phyloP scores from a whole-genome alignment of 1,140 invertebrate species.

The Lepidurus apus region DNA sequence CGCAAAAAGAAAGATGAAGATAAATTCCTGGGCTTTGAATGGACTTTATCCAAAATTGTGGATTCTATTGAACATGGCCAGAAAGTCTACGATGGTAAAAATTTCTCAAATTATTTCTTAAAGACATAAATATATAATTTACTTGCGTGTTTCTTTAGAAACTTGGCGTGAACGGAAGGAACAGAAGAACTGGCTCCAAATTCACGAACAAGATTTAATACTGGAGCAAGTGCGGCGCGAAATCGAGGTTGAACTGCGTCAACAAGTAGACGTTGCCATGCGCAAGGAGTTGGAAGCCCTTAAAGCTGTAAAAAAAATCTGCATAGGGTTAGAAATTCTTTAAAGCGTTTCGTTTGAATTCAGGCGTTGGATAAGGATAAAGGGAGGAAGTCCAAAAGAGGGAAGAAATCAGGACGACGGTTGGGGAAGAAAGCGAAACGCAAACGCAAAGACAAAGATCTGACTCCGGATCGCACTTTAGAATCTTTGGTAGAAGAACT shows the following conservation, averaged over 20 bases:
- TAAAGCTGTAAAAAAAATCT: constrained; percentile 52
- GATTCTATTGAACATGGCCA: constrained; percentile 24
- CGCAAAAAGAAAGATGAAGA: constrained; percentile 23
- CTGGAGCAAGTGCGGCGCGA: constrained; percentile 72
- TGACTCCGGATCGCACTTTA: constrained; percentile 83
- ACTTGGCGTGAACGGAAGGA: constrained; percentile 78
- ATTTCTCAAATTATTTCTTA: no score
- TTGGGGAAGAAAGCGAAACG: constrained; percentile 78
- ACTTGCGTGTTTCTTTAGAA: constrained; percentile 48
- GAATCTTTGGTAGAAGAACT: constrained; percentile 90
- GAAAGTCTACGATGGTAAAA: constrained; percentile 28
- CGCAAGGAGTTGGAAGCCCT: constrained; percentile 66
- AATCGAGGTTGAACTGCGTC: constrained; percentile 65
- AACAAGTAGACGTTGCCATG: constrained; percentile 76
- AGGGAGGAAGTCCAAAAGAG: constrained; percentile 66
- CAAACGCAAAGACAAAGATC: constrained; percentile 91
- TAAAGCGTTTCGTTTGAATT: neutral
- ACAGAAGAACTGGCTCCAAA: constrained; percentile 58
- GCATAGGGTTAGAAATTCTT: neutral
- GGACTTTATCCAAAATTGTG: constrained; percentile 25
- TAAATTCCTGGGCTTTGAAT: constrained; percentile 28
- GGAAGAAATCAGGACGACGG: constrained; percentile 57
- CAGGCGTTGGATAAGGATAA: constrained; percentile 70
- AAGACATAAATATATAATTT: no score
- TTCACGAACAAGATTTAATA: constrained; percentile 73